Conservation (phyloP, 2,888 invertebrate species). For the Morinoia aosen region DNA sequence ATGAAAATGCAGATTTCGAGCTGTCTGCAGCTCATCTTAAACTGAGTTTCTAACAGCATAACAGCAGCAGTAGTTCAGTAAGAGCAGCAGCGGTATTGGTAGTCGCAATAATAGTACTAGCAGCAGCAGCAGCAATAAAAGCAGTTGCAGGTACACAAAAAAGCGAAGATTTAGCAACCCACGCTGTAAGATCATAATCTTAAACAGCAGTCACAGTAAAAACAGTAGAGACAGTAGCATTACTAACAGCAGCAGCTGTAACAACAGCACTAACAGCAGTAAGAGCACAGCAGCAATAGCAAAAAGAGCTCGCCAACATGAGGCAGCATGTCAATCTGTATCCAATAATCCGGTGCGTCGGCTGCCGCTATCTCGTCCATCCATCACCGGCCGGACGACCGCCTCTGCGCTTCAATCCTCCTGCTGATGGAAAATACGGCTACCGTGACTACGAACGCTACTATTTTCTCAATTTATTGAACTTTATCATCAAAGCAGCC, state of each 20-base stretch:
- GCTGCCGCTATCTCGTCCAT: neutral
- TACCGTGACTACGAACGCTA: neutral
- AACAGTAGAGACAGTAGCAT: too few species aligned
- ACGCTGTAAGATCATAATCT: too few species aligned
- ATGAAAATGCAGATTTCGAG: neutral
- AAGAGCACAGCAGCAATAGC: neutral
- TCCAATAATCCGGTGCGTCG: constrained; percentile 45
- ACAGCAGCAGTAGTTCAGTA: neutral
- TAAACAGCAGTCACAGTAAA: too few species aligned
- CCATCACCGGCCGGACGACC: neutral
- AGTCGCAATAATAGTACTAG: neutral
- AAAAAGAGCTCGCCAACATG: neutral
- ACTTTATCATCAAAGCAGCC: neutral
- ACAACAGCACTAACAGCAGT: neutral
- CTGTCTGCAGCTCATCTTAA: neutral
- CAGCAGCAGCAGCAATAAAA: neutral
- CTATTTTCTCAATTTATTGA: neutral
- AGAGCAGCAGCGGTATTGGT: neutral
- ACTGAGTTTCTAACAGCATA: neutral
- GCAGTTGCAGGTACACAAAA: neutral
- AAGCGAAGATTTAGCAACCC: too few species aligned
- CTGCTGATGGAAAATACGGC: neutral
- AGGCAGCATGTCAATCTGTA: constrained; percentile 31
- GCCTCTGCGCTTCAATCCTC: neutral
- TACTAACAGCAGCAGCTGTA: too few species aligned